Conservation (phyloP, 2,113 vertebrate species). For the Anthoscopus minutus region DNA sequence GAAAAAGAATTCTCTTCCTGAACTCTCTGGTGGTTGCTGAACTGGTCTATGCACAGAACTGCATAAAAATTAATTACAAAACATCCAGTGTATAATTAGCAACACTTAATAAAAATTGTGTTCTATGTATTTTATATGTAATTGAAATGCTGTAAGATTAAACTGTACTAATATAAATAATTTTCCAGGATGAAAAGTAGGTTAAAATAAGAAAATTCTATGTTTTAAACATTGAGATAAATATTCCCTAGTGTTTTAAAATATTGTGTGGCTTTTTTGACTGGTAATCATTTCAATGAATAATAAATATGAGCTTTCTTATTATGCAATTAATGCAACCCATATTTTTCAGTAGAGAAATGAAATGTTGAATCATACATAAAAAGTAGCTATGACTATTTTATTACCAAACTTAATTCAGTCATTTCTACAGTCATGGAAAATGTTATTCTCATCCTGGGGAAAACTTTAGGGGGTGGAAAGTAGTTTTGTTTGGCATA, state of each 20-base stretch:
- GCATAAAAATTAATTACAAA: slow-evolving; percentile 57
- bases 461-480: slow-evolving; percentile 65
- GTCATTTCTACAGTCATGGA: slow-evolving; percentile 67
- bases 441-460: slow-evolving; percentile 71
- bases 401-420: slow-evolving; percentile 71
- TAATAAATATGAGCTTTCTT: slow-evolving; percentile 66
- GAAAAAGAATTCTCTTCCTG: background rate
- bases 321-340: slow-evolving; percentile 70
- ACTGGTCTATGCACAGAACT: background rate
- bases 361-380: slow-evolving; percentile 69
- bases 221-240: slow-evolving; percentile 65
- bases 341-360: slow-evolving; percentile 65
- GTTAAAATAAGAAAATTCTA: slow-evolving; percentile 64
- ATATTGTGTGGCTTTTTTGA: slow-evolving; percentile 49
- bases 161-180: slow-evolving; percentile 51
- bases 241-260: slow-evolving; percentile 59
- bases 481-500: slow-evolving; percentile 64
- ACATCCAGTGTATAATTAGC: slow-evolving; percentile 20
- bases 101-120: slow-evolving; percentile 15
- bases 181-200: slow-evolving; percentile 54
- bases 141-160: slow-evolving; percentile 61
- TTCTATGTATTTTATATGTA: slow-evolving; percentile 47
- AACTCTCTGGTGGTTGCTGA: background rate
- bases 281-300: slow-evolving; percentile 67
- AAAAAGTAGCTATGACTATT: slow-evolving; percentile 66